These are phyloP conservation scores for Uromys caudimaculatus DNA, from an alignment of 2,797 vertebrate genomes.

Conservation along the genomic window DNA sequence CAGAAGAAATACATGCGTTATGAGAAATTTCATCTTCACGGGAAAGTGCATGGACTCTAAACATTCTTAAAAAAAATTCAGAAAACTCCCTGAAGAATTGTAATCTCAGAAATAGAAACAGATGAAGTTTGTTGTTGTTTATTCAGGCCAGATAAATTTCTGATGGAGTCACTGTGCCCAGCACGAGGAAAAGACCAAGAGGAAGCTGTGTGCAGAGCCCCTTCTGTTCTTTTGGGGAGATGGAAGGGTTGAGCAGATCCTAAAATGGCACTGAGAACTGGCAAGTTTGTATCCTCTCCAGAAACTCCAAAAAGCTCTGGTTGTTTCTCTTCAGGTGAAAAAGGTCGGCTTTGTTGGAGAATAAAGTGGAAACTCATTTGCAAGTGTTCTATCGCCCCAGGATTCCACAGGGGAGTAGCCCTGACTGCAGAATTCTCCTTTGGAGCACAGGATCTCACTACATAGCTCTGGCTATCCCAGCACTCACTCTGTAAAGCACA, in stretches of 20 bases:
- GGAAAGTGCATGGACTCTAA: background rate
- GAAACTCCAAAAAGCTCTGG: conserved; percentile 13
- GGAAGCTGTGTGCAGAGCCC: background rate
- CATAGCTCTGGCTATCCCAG: background rate
- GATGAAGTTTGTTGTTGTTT: background rate
- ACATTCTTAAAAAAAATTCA: background rate
- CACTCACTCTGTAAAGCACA: background rate
- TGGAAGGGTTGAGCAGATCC: background rate
- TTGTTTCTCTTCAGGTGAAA: conserved; percentile 68
- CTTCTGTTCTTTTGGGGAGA: conserved; percentile 23
- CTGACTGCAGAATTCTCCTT: background rate
- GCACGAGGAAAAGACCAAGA: conserved; percentile 6
- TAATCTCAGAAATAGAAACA: conserved; percentile 24
- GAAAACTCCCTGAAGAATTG: conserved; percentile 31
- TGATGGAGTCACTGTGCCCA: background rate
- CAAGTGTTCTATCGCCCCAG: background rate
- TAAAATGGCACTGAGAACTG: background rate
- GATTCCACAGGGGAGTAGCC: background rate
- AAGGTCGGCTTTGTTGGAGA: conserved; percentile 31
- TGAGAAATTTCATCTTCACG: conserved; percentile 22
- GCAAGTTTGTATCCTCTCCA: conserved; percentile 62
- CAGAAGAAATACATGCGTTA: conserved; percentile 21
- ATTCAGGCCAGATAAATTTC: conserved; percentile 6
- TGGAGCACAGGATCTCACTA: background rate
- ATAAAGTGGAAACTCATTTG: conserved; percentile 51